A percentile compares a stretch with the other conserved stretches of the same genome.
Conservation (phyloP, 2,888 invertebrate species). For the Mesorhabditis spiculigera region DNA sequence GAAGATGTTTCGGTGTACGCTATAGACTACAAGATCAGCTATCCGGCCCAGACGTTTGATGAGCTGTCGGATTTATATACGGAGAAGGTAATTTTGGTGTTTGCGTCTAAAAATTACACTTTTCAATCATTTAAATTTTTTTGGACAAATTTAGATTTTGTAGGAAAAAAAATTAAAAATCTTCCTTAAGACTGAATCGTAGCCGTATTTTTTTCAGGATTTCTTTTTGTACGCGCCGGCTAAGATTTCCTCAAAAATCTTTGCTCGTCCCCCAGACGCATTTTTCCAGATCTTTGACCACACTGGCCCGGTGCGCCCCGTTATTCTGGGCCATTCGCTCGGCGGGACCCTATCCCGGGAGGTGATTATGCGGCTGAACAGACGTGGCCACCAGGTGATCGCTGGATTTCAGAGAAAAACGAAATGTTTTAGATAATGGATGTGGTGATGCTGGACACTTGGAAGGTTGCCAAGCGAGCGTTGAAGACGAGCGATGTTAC, state of each 20-base stretch:
- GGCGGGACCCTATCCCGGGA: conserved; percentile 50
- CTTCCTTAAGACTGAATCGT: neutral
- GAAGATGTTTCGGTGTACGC: conserved; percentile 42
- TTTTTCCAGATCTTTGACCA: conserved; percentile 32
- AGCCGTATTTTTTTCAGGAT: neutral
- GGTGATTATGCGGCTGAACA: conserved; percentile 30
- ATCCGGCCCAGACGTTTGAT: conserved; percentile 31
- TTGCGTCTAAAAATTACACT: conserved; percentile 5
- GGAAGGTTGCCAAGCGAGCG: conserved; percentile 10
- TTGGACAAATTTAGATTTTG: neutral
- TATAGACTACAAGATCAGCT: conserved; percentile 41
- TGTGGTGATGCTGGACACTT: conserved; percentile 15
- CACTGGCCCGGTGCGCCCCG: conserved; percentile 26
- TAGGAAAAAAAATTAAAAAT: neutral
- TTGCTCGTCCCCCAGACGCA: neutral
- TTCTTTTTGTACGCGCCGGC: too few species aligned
- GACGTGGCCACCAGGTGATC: conserved; percentile 29
- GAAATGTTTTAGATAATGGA: conserved; percentile 16
- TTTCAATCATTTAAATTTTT: conserved; percentile 5
- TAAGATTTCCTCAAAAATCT: too few species aligned
- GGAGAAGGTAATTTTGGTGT: conserved; percentile 22
- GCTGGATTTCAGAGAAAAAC: neutral
- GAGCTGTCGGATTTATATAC: conserved; percentile 47
- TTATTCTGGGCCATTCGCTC: conserved; percentile 50
- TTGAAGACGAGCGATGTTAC: conserved; percentile 18